Conservation (phyloP, 2,797 vertebrate genomes). For the Manis crassicaudata region DNA sequence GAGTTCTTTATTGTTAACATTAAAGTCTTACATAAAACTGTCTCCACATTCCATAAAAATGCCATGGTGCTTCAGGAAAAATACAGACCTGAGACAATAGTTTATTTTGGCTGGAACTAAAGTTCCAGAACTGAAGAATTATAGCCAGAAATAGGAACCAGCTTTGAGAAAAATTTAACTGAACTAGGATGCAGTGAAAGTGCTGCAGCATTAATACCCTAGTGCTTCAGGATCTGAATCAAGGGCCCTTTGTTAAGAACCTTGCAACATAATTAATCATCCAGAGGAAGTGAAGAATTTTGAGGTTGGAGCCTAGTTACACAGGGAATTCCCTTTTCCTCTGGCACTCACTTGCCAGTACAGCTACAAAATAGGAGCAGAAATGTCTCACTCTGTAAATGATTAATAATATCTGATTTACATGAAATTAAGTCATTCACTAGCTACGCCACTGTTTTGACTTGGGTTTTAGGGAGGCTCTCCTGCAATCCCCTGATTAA, state of each 20-base stretch:
- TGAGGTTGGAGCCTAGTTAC: constrained; percentile 61
- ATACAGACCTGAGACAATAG: constrained; percentile 77
- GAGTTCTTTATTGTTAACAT: constrained; percentile 72
- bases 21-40: constrained; percentile 80
- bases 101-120: constrained; percentile 77
- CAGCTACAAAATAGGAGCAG: constrained; percentile 69
- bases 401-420: constrained; percentile 65
- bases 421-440: constrained; percentile 51
- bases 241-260: constrained; percentile 71
- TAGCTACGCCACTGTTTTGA: not conserved
- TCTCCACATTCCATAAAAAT: constrained; percentile 82
- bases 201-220: constrained; percentile 7
- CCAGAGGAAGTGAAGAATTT: constrained; percentile 62
- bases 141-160: constrained; percentile 77
- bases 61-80: constrained; percentile 79
- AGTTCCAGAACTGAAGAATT: constrained; percentile 69
- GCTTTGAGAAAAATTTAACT: constrained; percentile 66
- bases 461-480: not conserved
- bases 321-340: constrained; percentile 73
- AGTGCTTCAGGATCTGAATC: constrained; percentile 43
- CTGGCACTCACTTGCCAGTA: constrained; percentile 67
- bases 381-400: constrained; percentile 63
- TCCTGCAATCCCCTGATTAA: not conserved
- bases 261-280: constrained; percentile 70
- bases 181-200: constrained; percentile 52